Conservation (phyloP, 30 jellyfish, hydroid and myxozoan genomes). For the Cassiopea xamachana region DNA sequence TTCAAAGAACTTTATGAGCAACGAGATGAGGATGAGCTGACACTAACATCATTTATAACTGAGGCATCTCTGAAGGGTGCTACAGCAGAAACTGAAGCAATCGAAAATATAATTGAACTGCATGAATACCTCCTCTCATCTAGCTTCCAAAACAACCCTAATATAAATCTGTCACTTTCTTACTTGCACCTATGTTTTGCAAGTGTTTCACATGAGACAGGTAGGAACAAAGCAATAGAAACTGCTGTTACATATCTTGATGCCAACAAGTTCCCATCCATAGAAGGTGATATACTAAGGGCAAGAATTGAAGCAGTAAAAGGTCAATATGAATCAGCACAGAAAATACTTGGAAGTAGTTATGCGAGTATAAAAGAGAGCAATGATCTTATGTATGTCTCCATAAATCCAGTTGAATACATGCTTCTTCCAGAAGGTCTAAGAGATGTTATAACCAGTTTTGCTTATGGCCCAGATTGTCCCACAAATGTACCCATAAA, state of each 20-base stretch:
- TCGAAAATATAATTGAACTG: neutral
- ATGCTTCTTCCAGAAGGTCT: neutral
- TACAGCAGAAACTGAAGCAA: neutral
- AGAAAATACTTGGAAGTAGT: neutral
- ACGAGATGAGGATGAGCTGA: neutral
- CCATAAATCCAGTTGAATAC: neutral
- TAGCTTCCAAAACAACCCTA: neutral
- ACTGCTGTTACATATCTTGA: neutral
- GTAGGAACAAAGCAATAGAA: neutral
- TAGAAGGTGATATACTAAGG: conserved; percentile 1
- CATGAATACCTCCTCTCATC: neutral
- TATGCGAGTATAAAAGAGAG: neutral
- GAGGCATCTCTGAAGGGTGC: neutral
- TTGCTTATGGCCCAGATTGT: neutral
- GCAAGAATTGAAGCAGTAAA: neutral
- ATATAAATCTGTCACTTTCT: neutral
- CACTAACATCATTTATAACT: neutral
- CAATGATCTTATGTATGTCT: neutral
- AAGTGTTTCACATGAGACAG: neutral
- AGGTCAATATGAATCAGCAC: neutral
- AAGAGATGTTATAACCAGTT: neutral
- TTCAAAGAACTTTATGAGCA: neutral
- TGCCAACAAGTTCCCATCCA: neutral
- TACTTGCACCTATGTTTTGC: neutral
- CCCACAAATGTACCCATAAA: neutral